Evolutionary conservation across 2,797 vertebrate genomes (phyloP).

Genomic region (Hemibagrus guttatus): DNA sequence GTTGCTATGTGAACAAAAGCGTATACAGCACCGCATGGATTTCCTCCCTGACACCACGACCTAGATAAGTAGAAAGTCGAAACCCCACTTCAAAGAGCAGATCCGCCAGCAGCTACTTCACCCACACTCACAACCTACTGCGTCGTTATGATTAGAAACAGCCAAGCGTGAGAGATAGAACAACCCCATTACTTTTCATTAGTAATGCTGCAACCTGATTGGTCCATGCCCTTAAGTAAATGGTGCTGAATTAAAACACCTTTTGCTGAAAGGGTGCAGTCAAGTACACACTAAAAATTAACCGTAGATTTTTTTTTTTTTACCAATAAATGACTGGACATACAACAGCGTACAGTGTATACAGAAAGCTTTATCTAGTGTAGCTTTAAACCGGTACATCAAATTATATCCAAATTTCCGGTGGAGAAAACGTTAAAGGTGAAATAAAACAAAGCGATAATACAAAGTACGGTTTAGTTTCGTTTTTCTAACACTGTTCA

Average conservation of each 20-base stretch:
- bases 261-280: too few species aligned
- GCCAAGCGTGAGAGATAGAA: neutral
- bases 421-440: neutral
- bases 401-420: neutral
- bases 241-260: neutral
- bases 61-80: conserved; percentile 8
- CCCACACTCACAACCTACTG: neutral
- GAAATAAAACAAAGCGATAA: neutral
- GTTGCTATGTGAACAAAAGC: neutral
- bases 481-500: neutral
- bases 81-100: neutral
- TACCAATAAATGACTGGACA: too few species aligned
- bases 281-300: too few species aligned
- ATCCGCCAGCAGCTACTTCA: neutral
- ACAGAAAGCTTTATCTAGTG: neutral
- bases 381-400: neutral
- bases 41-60: conserved; percentile 26
- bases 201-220: too few species aligned
- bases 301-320: too few species aligned
- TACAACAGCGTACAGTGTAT: too few species aligned
- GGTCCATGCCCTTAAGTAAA: neutral
- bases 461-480: neutral
- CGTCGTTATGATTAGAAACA: neutral
- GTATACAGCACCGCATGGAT: neutral
- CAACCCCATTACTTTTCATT: too few species aligned